phyloP scores from a whole-genome alignment of 2,797 vertebrate genomes.

The Poecilia velifera region DNA sequence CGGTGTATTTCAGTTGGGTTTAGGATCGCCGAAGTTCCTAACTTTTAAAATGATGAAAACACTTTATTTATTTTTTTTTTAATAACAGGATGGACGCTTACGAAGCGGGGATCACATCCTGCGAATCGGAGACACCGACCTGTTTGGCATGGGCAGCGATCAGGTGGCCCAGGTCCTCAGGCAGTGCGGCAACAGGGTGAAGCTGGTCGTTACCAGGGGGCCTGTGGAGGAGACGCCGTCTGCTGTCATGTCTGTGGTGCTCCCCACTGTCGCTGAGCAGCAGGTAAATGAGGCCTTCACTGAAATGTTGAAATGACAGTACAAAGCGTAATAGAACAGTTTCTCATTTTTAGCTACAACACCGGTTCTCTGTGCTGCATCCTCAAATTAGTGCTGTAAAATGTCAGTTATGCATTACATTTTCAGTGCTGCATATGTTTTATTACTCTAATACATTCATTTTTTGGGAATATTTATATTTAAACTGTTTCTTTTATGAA shows the following conservation, averaged over 20 bases:
- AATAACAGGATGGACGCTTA: constrained; percentile 87
- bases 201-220: constrained; percentile 91
- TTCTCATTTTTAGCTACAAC: neutral
- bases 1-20: neutral
- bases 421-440: neutral
- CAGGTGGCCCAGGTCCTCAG: constrained; percentile 97
- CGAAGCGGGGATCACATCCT: constrained; percentile 96
- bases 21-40: neutral
- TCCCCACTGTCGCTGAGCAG: constrained; percentile 82
- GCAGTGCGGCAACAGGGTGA: constrained; percentile 93
- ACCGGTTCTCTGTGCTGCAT: neutral
- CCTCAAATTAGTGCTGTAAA: neutral
- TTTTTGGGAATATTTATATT: neutral
- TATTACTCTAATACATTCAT: neutral
- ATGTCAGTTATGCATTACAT: neutral
- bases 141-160: constrained; percentile 94
- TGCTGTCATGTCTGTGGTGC: constrained; percentile 67
- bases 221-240: constrained; percentile 81
- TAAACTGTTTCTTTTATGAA: neutral
- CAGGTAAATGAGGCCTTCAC: constrained; percentile 74
- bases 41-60: neutral
- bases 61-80: neutral
- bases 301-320: neutral
- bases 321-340: neutral
- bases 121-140: constrained; percentile 94